Evolutionary conservation across 2,888 invertebrate species (phyloP).

Genomic region (Leucozona laternaria): DNA sequence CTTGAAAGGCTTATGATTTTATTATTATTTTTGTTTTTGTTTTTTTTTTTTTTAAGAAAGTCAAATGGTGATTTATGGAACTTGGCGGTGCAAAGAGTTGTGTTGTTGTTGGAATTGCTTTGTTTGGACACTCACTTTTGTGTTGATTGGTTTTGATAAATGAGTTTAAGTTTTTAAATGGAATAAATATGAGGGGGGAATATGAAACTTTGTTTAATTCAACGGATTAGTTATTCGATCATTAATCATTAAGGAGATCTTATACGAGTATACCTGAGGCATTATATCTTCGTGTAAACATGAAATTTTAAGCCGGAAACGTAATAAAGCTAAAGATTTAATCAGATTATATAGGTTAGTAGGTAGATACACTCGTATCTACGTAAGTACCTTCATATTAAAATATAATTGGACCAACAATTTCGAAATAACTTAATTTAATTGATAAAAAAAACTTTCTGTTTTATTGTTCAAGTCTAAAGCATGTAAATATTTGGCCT

Average conservation of each 20-base stretch:
- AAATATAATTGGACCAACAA: too few species aligned
- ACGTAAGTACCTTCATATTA: too few species aligned
- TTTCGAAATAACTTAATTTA: too few species aligned
- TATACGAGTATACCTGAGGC: too few species aligned
- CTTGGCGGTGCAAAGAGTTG: background rate
- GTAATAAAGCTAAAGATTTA: too few species aligned
- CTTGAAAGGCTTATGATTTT: slow-evolving; percentile 19
- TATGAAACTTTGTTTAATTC: background rate
- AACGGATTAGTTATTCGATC: background rate
- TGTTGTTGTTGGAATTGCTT: background rate
- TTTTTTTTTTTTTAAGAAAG: background rate
- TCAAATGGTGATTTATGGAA: slow-evolving; percentile 32
- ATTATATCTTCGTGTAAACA: background rate
- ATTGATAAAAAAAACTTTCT: too few species aligned
- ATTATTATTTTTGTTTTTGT: background rate
- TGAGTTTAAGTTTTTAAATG: background rate
- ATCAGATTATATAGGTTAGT: too few species aligned
- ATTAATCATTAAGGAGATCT: background rate
- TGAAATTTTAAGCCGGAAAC: background rate
- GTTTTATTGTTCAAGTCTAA: too few species aligned
- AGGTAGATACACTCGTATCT: too few species aligned
- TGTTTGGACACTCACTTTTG: background rate
- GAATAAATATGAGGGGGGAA: background rate
- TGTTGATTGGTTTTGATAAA: slow-evolving; percentile 35
- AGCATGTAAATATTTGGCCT: too few species aligned